These are phyloP conservation scores for Darevskia nairensis DNA, from an alignment of 2,797 vertebrate species.

Conservation along the genomic window DNA sequence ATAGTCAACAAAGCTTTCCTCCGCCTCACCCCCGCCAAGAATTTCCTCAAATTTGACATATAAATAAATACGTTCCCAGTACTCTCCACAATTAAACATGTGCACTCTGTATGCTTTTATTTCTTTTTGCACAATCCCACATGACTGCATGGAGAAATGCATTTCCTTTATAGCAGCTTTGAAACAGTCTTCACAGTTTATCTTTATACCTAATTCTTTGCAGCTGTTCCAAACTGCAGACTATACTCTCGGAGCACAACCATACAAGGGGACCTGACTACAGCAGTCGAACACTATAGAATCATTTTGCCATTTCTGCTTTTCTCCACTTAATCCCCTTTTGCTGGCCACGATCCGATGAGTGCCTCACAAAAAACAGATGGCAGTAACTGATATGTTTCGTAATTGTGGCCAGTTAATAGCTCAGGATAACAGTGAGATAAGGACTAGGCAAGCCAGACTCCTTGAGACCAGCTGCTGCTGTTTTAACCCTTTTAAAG, in stretches of 20 bases:
- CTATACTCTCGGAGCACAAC: conserved; percentile 34
- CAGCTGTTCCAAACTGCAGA: conserved; percentile 73
- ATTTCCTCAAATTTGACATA: not conserved
- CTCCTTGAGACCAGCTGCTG: conserved; percentile 76
- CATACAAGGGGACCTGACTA: conserved; percentile 30
- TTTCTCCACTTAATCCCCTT: conserved; percentile 78
- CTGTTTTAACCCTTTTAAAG: conserved; percentile 76
- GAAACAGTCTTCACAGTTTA: conserved; percentile 73
- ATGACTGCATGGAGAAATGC: conserved; percentile 59
- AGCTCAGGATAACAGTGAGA: conserved; percentile 80
- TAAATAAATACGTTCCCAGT: conserved; percentile 20
- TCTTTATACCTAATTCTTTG: conserved; percentile 63
- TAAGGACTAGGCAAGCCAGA: conserved; percentile 69
- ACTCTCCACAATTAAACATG: not conserved
- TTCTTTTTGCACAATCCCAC: conserved; percentile 34
- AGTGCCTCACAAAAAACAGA: conserved; percentile 78
- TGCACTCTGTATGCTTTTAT: fast-evolving
- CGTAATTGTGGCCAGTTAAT: conserved; percentile 75
- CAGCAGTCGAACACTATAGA: conserved; percentile 48
- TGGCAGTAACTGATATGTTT: conserved; percentile 81
- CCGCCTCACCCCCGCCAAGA: not conserved
- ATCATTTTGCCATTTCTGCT: conserved; percentile 67
- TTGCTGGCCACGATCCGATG: conserved; percentile 69
- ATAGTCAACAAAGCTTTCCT: not conserved
- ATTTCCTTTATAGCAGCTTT: conserved; percentile 67